Percentiles rank a stretch among this genome's conserved stretches.
Evolutionary conservation across 64 coral and sea anemone species (phyloP).

Genomic region (Platygyra sinensis): DNA sequence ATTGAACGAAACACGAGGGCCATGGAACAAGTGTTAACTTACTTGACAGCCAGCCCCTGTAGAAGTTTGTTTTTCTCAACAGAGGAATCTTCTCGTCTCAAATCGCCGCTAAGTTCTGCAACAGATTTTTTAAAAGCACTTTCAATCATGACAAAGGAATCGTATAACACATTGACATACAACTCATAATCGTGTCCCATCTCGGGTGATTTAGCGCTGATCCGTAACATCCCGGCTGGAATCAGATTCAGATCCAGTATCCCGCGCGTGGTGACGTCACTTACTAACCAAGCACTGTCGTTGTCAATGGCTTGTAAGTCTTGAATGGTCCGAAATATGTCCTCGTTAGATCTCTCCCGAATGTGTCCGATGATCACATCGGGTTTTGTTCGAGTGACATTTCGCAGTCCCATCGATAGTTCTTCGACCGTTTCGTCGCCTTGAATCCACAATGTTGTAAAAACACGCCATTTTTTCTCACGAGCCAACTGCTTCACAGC

Average conservation of each 20-base stretch:
- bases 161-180: constrained; percentile 16
- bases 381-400: not conserved
- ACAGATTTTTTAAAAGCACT: constrained; percentile 12
- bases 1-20: not conserved
- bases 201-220: not conserved
- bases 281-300: not conserved
- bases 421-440: not conserved
- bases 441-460: not conserved
- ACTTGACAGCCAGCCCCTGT: not conserved
- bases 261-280: not conserved
- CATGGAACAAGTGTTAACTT: not conserved
- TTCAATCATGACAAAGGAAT: constrained; percentile 37
- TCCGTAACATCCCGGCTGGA: not conserved
- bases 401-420: not conserved
- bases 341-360: not conserved
- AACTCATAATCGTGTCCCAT: not conserved
- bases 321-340: constrained; percentile 7
- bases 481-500: not conserved
- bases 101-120: not conserved
- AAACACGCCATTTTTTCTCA: constrained; percentile 25
- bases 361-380: constrained; percentile 18
- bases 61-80: not conserved
- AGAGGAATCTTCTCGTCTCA: not conserved
- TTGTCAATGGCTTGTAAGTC: not conserved
- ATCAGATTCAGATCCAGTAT: not conserved